phyloP scores from a whole-genome alignment of 2,113 vertebrate species.

The Corydoras sp. region DNA sequence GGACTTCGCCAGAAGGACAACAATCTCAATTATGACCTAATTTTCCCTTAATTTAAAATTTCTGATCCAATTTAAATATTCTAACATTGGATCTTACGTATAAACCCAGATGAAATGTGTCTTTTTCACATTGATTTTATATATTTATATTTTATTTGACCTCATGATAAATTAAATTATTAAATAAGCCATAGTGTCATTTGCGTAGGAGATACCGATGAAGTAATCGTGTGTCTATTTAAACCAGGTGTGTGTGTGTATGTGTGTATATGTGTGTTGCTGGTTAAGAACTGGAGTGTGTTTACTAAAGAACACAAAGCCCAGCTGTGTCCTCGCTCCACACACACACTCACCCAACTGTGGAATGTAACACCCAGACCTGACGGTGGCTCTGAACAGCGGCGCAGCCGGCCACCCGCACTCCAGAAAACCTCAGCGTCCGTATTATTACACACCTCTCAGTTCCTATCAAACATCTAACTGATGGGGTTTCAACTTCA shows the following conservation, averaged over 20 bases:
- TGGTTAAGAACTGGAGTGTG: constrained; percentile 29
- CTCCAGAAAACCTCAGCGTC: constrained; percentile 8
- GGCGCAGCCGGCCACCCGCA: constrained; percentile 50
- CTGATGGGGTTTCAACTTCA: too few relatives aligned
- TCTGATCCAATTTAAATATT: too few relatives aligned
- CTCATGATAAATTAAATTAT: too few relatives aligned
- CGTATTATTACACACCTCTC: constrained; percentile 1
- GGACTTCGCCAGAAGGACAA: too few relatives aligned
- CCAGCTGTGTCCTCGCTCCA: constrained; percentile 27
- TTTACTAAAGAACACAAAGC: constrained; percentile 36
- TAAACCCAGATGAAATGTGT: too few relatives aligned
- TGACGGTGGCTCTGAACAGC: constrained; percentile 54
- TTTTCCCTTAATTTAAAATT: too few relatives aligned
- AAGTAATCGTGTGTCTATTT: constrained; percentile 16
- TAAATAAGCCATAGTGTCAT: too few relatives aligned
- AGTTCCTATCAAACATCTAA: not conserved
- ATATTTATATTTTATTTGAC: too few relatives aligned
- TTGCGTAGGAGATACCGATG: not conserved
- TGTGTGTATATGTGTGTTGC: constrained; percentile 14
- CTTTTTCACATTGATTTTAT: too few relatives aligned
- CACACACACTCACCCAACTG: constrained; percentile 61
- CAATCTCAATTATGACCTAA: too few relatives aligned
- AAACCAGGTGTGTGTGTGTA: constrained; percentile 18
- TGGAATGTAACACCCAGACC: constrained; percentile 69
- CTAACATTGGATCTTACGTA: too few relatives aligned